phyloP scores from a whole-genome alignment of 1,140 invertebrate genomes.

The Conopomorpha cramerella region DNA sequence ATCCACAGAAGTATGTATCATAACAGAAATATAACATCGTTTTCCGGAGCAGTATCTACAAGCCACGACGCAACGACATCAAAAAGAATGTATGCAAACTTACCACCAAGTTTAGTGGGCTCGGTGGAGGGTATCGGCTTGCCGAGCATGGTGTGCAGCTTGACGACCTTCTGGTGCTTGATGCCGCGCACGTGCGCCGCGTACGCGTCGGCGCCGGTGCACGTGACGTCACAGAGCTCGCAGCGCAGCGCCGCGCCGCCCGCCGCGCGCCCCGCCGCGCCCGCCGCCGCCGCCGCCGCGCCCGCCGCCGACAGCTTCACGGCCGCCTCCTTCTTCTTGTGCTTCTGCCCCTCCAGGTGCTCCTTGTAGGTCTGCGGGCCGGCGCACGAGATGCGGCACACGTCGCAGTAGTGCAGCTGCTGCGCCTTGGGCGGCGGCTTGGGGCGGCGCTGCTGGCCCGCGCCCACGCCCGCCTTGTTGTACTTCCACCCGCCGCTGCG shows the following conservation, averaged over 20 bases:
- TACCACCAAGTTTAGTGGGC: constrained; percentile 76
- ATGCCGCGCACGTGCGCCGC: constrained; percentile 96
- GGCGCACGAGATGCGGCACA: constrained; percentile 97
- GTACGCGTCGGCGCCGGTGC: constrained; percentile 96
- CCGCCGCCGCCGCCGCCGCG: too few species aligned
- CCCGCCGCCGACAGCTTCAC: constrained; percentile 73
- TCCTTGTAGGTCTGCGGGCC: constrained; percentile 95
- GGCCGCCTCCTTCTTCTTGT: constrained; percentile 97
- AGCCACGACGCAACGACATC: too few species aligned
- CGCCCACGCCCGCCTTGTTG: constrained; percentile 70
- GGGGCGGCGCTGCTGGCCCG: constrained; percentile 67
- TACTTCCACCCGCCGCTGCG: constrained; percentile 74
- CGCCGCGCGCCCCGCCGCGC: constrained; percentile 27
- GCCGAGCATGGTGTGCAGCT: constrained; percentile 94
- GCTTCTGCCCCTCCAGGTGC: constrained; percentile 96
- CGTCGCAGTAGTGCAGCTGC: constrained; percentile 93
- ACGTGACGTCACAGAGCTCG: constrained; percentile 96
- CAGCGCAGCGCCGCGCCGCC: constrained; percentile 77
- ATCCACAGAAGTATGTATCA: too few species aligned
- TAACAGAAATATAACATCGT: too few species aligned
- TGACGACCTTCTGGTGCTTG: constrained; percentile 97
- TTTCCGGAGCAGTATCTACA: too few species aligned
- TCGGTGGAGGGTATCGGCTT: constrained; percentile 96
- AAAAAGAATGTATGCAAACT: too few species aligned
- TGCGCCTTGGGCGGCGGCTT: constrained; percentile 88